Base-by-base conservation (phyloP, 2,888 invertebrate genomes). In the Orthonevra nobilis region DNA sequence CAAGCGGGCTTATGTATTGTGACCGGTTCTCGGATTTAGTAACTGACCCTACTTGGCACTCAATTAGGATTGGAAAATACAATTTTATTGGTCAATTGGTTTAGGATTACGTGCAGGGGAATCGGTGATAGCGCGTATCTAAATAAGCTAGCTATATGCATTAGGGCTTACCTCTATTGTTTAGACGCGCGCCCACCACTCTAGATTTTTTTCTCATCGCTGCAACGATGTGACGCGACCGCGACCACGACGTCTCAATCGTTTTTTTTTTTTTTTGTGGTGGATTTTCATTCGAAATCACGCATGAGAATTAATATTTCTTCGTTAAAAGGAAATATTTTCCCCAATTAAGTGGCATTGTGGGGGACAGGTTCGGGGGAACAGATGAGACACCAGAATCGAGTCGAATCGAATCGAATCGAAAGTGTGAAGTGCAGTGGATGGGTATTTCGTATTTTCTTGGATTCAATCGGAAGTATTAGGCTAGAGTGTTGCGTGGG, bases 1-100 rank as follows among this genome's bases (percentile, higher is more conserved):
- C 34, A 30, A 60, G 12, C 10, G 6, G 40, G 28, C 19, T 56
- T 48, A 36, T 19, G 14, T 7, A 50, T 30, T 17, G 54, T 58
- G 63, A 70, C 75, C 70, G 58, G 70, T 75, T 58, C 36, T 19
- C 14, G n/a, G 20, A 3, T 36, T 9, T 32, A 40, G n/a, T 30
- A 50, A 68, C 58, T 72, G 61, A 56, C 60, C 66, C 61, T 36
- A 48, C 72, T 70, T 56, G 60, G 30, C 79, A 72, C 66, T 61
- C 79, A 72, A 79, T 79, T 79, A 66, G 66, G 60, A 66, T 44
- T 28, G 73, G 54, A 28, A 52, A 54, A 66, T 19, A 20, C 58
- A 50, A 77, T 77, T 77, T 72, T 74, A 74, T 74, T 68, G 61
- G 68, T 66, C 68, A 68, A 68, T 74, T 60, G 72, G 58, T 64